These are phyloP conservation scores for Nasonia giraulti DNA, from an alignment of 1,140 invertebrate genomes.

Conservation along the genomic window DNA sequence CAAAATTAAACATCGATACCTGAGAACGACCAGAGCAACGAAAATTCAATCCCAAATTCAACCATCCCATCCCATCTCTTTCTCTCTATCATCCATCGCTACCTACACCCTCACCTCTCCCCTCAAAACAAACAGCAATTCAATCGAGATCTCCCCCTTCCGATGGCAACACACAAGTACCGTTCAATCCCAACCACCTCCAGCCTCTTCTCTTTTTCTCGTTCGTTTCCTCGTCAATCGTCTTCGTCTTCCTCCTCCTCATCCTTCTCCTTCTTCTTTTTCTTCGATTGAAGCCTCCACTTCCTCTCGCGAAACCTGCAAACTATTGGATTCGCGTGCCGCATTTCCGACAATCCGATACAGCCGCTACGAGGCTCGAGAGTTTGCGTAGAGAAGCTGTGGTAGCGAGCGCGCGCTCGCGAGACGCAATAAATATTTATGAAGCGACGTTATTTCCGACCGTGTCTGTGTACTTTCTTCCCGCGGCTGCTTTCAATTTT, in stretches of 20 bases:
- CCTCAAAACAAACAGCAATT: slow-evolving; percentile 6
- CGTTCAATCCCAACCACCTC: not conserved
- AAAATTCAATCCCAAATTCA: not conserved
- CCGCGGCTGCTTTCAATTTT: slow-evolving; percentile 33
- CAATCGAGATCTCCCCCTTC: not conserved
- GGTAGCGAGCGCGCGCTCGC: not conserved
- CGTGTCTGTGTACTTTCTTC: not conserved
- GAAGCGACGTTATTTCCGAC: slow-evolving; percentile 31
- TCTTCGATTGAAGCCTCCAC: not conserved
- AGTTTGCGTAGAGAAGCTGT: not conserved
- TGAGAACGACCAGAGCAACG: too few species aligned
- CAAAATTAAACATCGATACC: not conserved
- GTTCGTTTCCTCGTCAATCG: slow-evolving; percentile 20
- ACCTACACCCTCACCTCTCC: not conserved
- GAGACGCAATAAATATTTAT: slow-evolving; percentile 45
- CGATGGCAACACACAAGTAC: not conserved
- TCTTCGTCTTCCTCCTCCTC: not conserved
- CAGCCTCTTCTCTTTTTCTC: slow-evolving; percentile 17
- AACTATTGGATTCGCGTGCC: slow-evolving; percentile 42
- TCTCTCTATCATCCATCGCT: not conserved
- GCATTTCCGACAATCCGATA: slow-evolving; percentile 30
- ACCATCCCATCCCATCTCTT: not conserved
- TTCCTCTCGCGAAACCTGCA: not conserved
- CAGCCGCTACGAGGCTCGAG: not conserved
- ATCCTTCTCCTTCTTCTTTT: not conserved